Evolutionary conservation across 2,113 vertebrate species (phyloP).

Genomic region (Paradoxurus hermaphroditus): DNA sequence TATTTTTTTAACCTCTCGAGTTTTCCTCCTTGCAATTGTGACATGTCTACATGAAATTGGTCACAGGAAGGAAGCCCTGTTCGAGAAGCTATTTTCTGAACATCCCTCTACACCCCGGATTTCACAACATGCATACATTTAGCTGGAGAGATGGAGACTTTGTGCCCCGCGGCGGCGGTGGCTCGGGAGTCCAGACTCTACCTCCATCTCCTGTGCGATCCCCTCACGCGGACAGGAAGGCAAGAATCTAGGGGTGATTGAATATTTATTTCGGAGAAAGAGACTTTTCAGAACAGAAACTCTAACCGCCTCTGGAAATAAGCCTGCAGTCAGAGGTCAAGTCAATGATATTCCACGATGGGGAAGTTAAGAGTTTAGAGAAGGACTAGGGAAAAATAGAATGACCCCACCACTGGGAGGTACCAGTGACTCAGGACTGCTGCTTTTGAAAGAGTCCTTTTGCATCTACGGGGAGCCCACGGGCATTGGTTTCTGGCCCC

Average conservation of each 20-base stretch:
- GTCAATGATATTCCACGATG: neutral
- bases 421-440: neutral
- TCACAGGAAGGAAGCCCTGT: constrained; percentile 91
- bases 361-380: constrained; percentile 36
- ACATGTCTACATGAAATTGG: constrained; percentile 77
- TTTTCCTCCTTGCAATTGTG: constrained; percentile 80
- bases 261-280: neutral
- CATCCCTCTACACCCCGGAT: constrained; percentile 84
- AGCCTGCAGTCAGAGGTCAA: neutral
- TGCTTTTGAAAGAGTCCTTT: neutral
- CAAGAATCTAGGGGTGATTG: neutral
- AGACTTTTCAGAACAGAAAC: neutral
- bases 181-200: neutral
- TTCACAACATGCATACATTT: constrained; percentile 88
- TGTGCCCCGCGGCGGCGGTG: neutral
- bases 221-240: neutral
- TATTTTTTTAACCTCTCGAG: constrained; percentile 13
- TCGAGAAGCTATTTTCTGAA: constrained; percentile 89
- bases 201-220: neutral
- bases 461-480: neutral
- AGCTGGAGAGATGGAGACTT: constrained; percentile 14
- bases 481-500: neutral
- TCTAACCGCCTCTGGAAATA: neutral
- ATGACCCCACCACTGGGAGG: neutral
- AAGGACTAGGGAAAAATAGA: constrained; percentile 27